Evolutionary conservation across 2,113 vertebrate genomes (phyloP).

Genomic region (Pogonocichla stellata): DNA sequence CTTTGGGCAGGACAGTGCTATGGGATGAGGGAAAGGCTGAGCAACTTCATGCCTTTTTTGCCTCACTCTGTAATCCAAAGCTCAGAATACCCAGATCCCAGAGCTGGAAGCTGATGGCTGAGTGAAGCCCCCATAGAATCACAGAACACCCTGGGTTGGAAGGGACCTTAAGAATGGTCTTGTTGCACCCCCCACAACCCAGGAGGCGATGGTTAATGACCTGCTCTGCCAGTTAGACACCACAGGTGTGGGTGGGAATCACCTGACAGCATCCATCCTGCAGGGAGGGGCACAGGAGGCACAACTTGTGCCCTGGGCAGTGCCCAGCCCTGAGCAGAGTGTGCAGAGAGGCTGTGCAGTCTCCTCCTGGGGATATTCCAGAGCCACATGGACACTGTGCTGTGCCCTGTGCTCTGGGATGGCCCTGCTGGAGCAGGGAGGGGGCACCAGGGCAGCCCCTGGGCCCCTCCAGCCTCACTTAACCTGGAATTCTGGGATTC

Average conservation of each 20-base stretch:
- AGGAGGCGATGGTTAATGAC: background rate
- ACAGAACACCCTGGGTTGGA: background rate
- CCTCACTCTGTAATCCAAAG: background rate
- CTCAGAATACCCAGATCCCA: background rate
- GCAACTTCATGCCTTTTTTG: background rate
- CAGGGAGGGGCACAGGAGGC: background rate
- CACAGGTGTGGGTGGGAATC: background rate
- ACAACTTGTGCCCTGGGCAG: background rate
- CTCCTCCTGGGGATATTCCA: background rate
- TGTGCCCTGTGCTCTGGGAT: background rate
- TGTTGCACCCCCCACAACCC: background rate
- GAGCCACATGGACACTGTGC: background rate
- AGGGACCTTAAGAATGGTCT: background rate
- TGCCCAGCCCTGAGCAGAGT: background rate
- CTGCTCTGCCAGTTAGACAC: background rate
- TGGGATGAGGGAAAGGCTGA: background rate
- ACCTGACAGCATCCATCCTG: background rate
- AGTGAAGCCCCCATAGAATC: background rate
- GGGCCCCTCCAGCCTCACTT: no score
- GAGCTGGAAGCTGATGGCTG: background rate
- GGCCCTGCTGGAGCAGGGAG: background rate
- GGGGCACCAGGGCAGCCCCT: no score
- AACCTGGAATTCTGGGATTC: no score
- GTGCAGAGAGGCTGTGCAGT: background rate
- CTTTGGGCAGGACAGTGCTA: no score